Evolutionary conservation across 2,888 invertebrate species (phyloP), one percentile per base, ranked within the genome.

Genomic region (Flabesymbios commensalis): DNA sequence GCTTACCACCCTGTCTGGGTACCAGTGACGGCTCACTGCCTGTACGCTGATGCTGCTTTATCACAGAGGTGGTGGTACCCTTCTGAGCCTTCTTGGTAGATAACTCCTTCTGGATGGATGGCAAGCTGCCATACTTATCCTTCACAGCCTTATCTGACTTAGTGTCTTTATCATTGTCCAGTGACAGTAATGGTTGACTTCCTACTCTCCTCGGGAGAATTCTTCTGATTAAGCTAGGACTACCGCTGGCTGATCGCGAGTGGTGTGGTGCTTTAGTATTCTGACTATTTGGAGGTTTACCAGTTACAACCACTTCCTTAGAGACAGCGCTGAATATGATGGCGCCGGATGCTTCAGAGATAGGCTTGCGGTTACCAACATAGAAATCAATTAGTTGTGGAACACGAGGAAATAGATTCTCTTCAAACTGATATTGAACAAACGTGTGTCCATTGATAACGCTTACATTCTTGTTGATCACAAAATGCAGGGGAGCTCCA

Each of bases 321-420:
- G n/a, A n/a, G 31, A 69, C 63, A 7, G 69, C 67, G 10, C 42
- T 31, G 1, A n/a, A 26, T n/a, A 96, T 93, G 56, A 91, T 87
- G 0, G 94, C 94, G 0, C 93, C 93, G 1, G 94, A 94, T 0
- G 90, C 90, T 4, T 88, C 88, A 1, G 95, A 94, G 76, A 96
- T 91, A 0, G 93, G 89, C 76, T 93, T 91, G 22, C 91, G 92
- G 48, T 92, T 93, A 1, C 93, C 92, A 28, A 95, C 93, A 80
- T 96, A 95, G 69, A 90, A 94, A 4, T 94, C 94, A 67, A 96
- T 93, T 59, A 97, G 87, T 82, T 94, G 94, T 0, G 94, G 91
- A 24, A 96, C 92, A 1, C 93, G 93, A 78, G 93, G 93, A 77
- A 94, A 96, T 0, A 92, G 90, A 79, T 94, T 93, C 76, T 94